phyloP scores from a whole-genome alignment of 2,797 vertebrate species.

The Etheostoma nigrum region DNA sequence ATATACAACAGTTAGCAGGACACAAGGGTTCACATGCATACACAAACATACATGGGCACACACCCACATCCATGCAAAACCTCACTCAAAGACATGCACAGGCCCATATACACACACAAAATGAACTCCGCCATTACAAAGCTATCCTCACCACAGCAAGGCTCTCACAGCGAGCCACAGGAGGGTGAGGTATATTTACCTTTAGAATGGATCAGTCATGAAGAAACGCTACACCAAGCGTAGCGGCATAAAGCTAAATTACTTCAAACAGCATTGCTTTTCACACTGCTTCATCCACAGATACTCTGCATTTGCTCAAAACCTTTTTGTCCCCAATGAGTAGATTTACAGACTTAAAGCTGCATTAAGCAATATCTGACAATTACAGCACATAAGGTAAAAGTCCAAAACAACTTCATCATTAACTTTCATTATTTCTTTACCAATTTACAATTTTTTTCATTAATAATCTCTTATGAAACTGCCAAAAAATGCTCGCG shows the following conservation, averaged over 20 bases:
- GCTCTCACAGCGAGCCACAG: slow-evolving; percentile 18
- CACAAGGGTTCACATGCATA: not conserved
- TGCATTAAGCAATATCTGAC: not conserved
- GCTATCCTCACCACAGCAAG: slow-evolving; percentile 14
- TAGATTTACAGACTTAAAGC: slow-evolving; percentile 11
- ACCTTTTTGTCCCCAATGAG: not conserved
- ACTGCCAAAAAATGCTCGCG: too few species aligned
- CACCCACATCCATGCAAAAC: slow-evolving; percentile 13
- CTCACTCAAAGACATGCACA: slow-evolving; percentile 11
- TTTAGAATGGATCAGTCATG: slow-evolving; percentile 48
- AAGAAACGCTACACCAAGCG: slow-evolving; percentile 8
- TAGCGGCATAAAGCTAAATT: slow-evolving; percentile 20
- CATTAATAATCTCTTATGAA: too few species aligned
- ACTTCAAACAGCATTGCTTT: slow-evolving; percentile 36
- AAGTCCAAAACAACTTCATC: not conserved
- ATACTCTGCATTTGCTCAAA: not conserved
- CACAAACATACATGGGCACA: slow-evolving; percentile 23
- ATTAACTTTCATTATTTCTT: too few species aligned
- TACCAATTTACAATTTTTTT: too few species aligned
- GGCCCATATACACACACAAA: slow-evolving; percentile 14
- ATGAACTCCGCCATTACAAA: slow-evolving; percentile 26
- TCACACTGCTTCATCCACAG: slow-evolving; percentile 22
- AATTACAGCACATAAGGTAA: not conserved
- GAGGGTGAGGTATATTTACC: slow-evolving; percentile 46
- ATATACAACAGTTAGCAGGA: slow-evolving; percentile 2